Evolutionary conservation across 2,797 vertebrate species (phyloP).

Genomic region (Mormyrops attenuatus): DNA sequence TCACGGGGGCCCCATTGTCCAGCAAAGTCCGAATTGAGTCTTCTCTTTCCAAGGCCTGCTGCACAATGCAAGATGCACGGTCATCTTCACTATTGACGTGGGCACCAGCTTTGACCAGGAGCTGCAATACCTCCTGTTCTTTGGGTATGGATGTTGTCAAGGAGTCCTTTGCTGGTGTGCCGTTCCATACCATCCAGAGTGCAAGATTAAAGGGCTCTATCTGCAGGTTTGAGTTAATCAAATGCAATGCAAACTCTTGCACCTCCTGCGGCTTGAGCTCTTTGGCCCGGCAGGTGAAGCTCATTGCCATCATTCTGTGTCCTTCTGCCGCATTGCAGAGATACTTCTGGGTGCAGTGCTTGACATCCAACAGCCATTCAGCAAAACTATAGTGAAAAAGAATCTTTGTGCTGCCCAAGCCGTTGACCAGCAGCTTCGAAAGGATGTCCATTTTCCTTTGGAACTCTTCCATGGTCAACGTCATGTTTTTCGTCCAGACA

Average conservation of each 20-base stretch:
- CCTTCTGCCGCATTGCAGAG: slow-evolving; percentile 93
- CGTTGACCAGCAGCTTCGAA: slow-evolving; percentile 87
- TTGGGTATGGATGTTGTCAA: slow-evolving; percentile 86
- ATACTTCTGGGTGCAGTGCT: slow-evolving; percentile 98
- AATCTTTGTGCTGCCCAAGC: slow-evolving; percentile 84
- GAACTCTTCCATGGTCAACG: slow-evolving; percentile 86
- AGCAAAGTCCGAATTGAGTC: slow-evolving; percentile 90
- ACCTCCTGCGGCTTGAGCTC: slow-evolving; percentile 84
- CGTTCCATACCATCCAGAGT: slow-evolving; percentile 98
- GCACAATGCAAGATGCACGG: slow-evolving; percentile 83
- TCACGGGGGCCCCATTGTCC: slow-evolving; percentile 87
- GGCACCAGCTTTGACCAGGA: slow-evolving; percentile 92
- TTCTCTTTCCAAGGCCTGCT: slow-evolving; percentile 90
- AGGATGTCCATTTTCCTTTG: slow-evolving; percentile 97
- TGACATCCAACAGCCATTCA: slow-evolving; percentile 96
- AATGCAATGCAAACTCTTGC: slow-evolving; percentile 91
- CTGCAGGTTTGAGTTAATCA: slow-evolving; percentile 89
- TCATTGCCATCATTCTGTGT: slow-evolving; percentile 96
- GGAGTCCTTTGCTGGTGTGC: slow-evolving; percentile 90
- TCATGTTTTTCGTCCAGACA: slow-evolving; percentile 96
- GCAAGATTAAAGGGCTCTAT: slow-evolving; percentile 86
- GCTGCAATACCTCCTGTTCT: slow-evolving; percentile 94
- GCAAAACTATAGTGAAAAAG: slow-evolving; percentile 98
- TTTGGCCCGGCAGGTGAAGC: slow-evolving; percentile 88
- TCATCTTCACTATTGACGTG: slow-evolving; percentile 91